phyloP scores from a whole-genome alignment of 2,888 invertebrate species.

The Sepioteuthis lessoniana region DNA sequence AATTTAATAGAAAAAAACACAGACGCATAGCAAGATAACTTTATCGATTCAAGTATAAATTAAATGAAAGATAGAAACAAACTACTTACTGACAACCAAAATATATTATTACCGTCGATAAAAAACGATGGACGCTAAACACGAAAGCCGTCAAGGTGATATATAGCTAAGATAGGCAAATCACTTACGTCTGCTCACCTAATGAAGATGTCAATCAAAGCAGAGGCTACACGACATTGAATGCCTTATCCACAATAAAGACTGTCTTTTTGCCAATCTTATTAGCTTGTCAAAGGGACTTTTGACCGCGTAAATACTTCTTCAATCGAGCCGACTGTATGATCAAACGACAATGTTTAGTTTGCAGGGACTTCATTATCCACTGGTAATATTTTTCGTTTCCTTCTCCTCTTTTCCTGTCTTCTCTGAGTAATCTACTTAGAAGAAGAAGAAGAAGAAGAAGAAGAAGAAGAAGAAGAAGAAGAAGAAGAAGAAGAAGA shows the following conservation, averaged over 20 bases:
- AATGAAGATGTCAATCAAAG: not conserved
- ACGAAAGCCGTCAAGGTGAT: not conserved
- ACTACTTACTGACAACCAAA: not conserved
- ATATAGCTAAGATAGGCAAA: not conserved
- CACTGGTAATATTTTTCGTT: not conserved
- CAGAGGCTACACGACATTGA: not conserved
- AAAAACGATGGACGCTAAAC: not conserved
- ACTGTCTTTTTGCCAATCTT: constrained; percentile 2
- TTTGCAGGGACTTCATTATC: not conserved
- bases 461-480: no score
- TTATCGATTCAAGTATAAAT: not conserved
- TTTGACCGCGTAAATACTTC: not conserved
- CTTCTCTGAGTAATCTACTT: not conserved
- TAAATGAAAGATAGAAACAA: not conserved
- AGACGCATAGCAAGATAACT: no score
- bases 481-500: no score
- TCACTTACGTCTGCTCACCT: constrained; percentile 16
- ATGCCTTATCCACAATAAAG: not conserved
- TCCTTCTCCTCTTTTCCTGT: not conserved
- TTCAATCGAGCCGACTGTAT: not conserved
- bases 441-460: not conserved
- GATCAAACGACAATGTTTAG: not conserved
- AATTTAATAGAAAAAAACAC: no score
- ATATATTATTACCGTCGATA: not conserved
- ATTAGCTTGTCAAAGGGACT: constrained; percentile 33